phyloP scores from a whole-genome alignment of 23 tunicate species.

The Trididemnum clinides region DNA sequence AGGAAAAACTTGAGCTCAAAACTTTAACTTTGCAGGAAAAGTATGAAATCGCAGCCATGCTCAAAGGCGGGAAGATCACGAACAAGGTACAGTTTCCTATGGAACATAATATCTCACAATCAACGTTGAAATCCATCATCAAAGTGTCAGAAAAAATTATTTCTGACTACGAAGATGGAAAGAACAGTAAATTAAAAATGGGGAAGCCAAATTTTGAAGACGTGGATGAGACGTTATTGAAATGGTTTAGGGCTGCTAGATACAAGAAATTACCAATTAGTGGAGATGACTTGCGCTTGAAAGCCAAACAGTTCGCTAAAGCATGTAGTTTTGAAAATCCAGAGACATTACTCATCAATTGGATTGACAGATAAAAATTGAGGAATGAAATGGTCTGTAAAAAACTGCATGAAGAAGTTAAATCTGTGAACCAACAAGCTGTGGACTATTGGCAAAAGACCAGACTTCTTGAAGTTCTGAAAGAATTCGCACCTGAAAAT shows the following conservation, averaged over 20 bases:
- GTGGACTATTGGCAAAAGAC: neutral
- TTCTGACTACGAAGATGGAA: neutral
- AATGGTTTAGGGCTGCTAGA: neutral
- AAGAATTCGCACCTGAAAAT: neutral
- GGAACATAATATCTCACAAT: neutral
- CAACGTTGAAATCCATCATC: neutral
- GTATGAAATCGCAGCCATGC: no score
- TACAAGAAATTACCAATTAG: neutral
- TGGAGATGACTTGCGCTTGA: neutral
- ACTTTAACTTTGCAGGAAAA: no score
- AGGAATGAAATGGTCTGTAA: neutral
- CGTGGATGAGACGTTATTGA: neutral
- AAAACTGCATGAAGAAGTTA: neutral
- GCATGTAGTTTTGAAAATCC: neutral
- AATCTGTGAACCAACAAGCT: neutral
- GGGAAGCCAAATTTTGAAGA: neutral
- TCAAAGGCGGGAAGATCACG: no score
- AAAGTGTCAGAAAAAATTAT: neutral
- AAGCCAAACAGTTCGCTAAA: neutral
- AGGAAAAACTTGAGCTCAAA: no score
- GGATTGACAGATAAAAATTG: neutral
- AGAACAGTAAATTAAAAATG: neutral
- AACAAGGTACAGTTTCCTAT: no score
- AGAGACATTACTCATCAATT: neutral
- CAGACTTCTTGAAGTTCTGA: neutral